Evolutionary conservation across 2,888 invertebrate species (phyloP).

Genomic region (Alsophila aescularia): DNA sequence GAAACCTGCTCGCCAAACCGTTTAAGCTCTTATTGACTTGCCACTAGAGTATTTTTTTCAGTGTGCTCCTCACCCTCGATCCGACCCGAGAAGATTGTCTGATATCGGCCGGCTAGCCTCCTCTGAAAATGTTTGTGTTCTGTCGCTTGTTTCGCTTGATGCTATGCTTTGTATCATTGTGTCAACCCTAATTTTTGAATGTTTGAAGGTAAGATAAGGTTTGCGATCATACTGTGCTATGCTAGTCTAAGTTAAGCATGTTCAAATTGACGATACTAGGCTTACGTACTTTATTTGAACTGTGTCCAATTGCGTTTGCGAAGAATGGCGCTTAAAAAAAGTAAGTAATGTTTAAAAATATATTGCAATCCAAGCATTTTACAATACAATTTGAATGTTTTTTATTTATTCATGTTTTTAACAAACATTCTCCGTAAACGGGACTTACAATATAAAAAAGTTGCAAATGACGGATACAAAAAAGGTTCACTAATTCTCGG

Average conservation of each 20-base stretch:
- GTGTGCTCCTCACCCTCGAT: constrained; percentile 85
- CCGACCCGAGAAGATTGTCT: constrained; percentile 80
- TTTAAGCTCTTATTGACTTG: constrained; percentile 79
- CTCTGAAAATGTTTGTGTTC: constrained; percentile 81
- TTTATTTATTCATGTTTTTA: neutral
- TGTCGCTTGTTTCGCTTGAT: constrained; percentile 74
- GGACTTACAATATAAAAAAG: constrained; percentile 1
- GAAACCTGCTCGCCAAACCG: constrained; percentile 72
- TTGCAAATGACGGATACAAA: neutral
- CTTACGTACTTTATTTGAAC: constrained; percentile 27
- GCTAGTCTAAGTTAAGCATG: constrained; percentile 50
- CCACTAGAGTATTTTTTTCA: constrained; percentile 85
- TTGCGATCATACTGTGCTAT: constrained; percentile 53
- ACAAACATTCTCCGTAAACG: constrained; percentile 34
- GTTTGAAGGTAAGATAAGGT: constrained; percentile 44
- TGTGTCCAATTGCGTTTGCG: constrained; percentile 32
- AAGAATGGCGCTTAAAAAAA: constrained; percentile 14
- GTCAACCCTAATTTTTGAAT: constrained; percentile 25
- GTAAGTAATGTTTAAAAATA: neutral
- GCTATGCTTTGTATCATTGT: constrained; percentile 71
- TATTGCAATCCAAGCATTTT: neutral
- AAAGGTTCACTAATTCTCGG: neutral
- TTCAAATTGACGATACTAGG: constrained; percentile 25
- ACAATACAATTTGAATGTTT: neutral
- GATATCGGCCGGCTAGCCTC: constrained; percentile 82